A percentile compares a stretch with the other conserved stretches of the same genome.
These are phyloP conservation scores for Danaus melanippus DNA, from an alignment of 1,140 invertebrate species.

Conservation along the genomic window DNA sequence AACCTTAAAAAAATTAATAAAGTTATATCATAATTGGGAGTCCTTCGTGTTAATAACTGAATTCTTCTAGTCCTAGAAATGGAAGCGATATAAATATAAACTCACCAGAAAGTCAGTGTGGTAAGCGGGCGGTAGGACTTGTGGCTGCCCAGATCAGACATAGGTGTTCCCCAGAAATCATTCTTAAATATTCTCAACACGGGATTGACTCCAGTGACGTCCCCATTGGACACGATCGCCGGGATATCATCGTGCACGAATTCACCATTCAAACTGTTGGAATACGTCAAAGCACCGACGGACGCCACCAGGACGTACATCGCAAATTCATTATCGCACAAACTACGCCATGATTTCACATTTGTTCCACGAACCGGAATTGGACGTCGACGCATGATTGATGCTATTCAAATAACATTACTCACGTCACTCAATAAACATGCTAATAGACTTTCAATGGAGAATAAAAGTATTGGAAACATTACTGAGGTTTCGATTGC, in stretches of 20 bases:
- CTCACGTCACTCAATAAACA: constrained; percentile 5
- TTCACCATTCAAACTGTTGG: constrained; percentile 85
- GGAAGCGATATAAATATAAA: constrained; percentile 6
- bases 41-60: neutral
- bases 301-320: constrained; percentile 76
- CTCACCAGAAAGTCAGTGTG: constrained; percentile 87
- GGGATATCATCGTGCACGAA: constrained; percentile 94
- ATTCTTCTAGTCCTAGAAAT: neutral
- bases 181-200: constrained; percentile 81
- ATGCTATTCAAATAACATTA: neutral
- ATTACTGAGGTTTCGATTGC: too few relatives aligned
- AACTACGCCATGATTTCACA: constrained; percentile 39
- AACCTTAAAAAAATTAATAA: too few relatives aligned
- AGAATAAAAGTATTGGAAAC: too few relatives aligned
- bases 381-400: constrained; percentile 56
- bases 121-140: constrained; percentile 90
- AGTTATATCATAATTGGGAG: too few relatives aligned
- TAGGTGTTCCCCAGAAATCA: constrained; percentile 94
- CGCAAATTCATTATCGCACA: constrained; percentile 52
- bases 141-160: constrained; percentile 86
- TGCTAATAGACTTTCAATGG: neutral
- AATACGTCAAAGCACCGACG: constrained; percentile 80
- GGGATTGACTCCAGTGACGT: constrained; percentile 81
- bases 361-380: constrained; percentile 55
- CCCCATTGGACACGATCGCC: constrained; percentile 87